These are phyloP conservation scores for Spodoptera littoralis DNA, from an alignment of 2,888 invertebrate species.

Conservation along the genomic window DNA sequence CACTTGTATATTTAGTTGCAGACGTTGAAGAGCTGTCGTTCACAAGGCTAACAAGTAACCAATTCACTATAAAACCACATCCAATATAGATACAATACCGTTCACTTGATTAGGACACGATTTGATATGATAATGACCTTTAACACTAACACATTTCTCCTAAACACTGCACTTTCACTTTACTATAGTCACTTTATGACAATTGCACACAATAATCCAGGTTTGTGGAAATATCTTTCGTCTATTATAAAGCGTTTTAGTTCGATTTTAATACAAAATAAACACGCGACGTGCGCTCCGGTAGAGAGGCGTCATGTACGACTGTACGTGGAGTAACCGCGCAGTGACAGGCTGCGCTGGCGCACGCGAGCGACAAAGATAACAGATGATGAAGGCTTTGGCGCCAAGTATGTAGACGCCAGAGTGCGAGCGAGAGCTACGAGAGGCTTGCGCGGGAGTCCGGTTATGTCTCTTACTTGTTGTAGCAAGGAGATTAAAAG, in stretches of 20 bases:
- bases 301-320: constrained; percentile 77
- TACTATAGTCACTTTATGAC: constrained; percentile 20
- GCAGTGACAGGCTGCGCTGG: constrained; percentile 80
- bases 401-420: constrained; percentile 64
- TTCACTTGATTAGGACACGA: constrained; percentile 78
- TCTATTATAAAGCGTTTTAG: constrained; percentile 38
- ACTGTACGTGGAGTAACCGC: constrained; percentile 67
- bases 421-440: constrained; percentile 73
- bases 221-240: constrained; percentile 17
- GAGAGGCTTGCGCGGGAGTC: constrained; percentile 83
- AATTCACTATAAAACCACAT: constrained; percentile 75
- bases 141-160: constrained; percentile 74
- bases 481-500: constrained; percentile 76
- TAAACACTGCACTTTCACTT: constrained; percentile 47
- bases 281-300: constrained; percentile 75
- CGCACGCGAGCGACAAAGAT: constrained; percentile 77
- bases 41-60: constrained; percentile 82
- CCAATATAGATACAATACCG: constrained; percentile 73
- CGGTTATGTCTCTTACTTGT: constrained; percentile 80
- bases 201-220: constrained; percentile 27
- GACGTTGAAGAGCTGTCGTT: constrained; percentile 65
- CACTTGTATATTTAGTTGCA: constrained; percentile 73
- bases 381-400: constrained; percentile 76
- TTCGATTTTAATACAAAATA: constrained; percentile 55
- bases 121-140: constrained; percentile 75